Percentiles rank a stretch among this genome's conserved stretches.
Conservation (phyloP, 2,888 invertebrate species). For the Chorisops tibialis region DNA sequence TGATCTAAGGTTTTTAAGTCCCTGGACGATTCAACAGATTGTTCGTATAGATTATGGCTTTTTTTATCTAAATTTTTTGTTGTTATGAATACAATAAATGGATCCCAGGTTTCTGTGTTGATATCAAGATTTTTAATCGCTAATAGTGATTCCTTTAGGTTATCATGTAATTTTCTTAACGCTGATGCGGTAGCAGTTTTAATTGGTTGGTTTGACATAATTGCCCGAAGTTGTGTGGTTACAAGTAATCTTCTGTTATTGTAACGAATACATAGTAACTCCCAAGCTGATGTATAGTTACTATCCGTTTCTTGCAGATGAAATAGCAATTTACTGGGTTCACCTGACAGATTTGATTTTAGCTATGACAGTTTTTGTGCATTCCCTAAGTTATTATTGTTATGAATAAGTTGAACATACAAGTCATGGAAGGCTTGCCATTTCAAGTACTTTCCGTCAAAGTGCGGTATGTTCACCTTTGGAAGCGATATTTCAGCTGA, state of each 20-base stretch:
- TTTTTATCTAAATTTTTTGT: too few species aligned
- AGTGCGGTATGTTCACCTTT: neutral
- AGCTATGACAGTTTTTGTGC: neutral
- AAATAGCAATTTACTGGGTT: neutral
- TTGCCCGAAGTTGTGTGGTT: too few species aligned
- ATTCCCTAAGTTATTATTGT: neutral
- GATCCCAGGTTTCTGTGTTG: neutral
- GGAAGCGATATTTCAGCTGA: too few species aligned
- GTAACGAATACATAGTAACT: too few species aligned
- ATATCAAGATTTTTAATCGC: neutral
- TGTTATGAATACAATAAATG: too few species aligned
- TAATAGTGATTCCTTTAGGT: neutral
- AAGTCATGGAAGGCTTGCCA: too few species aligned
- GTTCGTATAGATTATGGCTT: too few species aligned
- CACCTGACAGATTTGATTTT: neutral
- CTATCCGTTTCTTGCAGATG: neutral
- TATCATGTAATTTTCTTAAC: neutral
- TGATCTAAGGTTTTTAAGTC: too few species aligned
- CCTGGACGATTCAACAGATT: too few species aligned
- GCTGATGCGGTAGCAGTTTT: too few species aligned
- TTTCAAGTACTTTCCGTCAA: neutral
- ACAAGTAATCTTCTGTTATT: neutral
- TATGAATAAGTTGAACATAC: too few species aligned
- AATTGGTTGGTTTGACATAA: too few species aligned
- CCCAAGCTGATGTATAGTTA: neutral